phyloP scores from a whole-genome alignment of 2,888 invertebrate genomes.

The Sphaeridia pumilis region DNA sequence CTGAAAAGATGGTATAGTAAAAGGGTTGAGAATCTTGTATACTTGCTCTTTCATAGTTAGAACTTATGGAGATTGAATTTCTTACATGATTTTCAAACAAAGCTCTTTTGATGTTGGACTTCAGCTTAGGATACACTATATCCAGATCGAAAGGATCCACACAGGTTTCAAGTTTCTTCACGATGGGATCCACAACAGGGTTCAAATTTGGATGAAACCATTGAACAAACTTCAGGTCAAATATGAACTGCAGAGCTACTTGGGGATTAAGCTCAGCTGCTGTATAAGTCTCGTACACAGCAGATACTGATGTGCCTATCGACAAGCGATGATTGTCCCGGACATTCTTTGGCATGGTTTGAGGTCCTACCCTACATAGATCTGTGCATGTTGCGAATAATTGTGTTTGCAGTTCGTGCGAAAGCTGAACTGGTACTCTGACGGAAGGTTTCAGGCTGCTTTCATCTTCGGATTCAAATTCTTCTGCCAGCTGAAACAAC shows the following conservation, averaged over 20 bases:
- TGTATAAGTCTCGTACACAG: slow-evolving; percentile 17
- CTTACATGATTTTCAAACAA: slow-evolving; percentile 35
- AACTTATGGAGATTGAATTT: not conserved
- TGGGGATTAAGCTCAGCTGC: slow-evolving; percentile 15
- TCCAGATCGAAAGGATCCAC: slow-evolving; percentile 35
- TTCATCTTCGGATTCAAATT: slow-evolving; percentile 23
- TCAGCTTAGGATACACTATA: slow-evolving; percentile 28
- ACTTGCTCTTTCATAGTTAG: too few relatives aligned
- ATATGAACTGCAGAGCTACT: slow-evolving; percentile 29
- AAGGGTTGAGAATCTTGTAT: too few relatives aligned
- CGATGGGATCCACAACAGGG: slow-evolving; percentile 20
- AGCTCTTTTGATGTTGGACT: slow-evolving; percentile 30
- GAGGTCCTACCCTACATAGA: slow-evolving; percentile 28
- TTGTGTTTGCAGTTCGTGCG: slow-evolving; percentile 23
- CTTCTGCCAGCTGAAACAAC: slow-evolving; percentile 20
- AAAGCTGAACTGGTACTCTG: slow-evolving; percentile 31
- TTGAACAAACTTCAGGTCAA: slow-evolving; percentile 32
- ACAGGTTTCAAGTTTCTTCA: slow-evolving; percentile 17
- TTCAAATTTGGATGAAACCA: slow-evolving; percentile 31
- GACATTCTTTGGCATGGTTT: slow-evolving; percentile 30
- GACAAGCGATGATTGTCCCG: slow-evolving; percentile 23
- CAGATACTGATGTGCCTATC: slow-evolving; percentile 20
- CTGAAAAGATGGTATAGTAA: slow-evolving; percentile 14
- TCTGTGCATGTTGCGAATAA: slow-evolving; percentile 24
- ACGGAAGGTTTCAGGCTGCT: slow-evolving; percentile 28